Conservation (phyloP, 2,888 invertebrate species). For the Toxonevra muliebris region DNA sequence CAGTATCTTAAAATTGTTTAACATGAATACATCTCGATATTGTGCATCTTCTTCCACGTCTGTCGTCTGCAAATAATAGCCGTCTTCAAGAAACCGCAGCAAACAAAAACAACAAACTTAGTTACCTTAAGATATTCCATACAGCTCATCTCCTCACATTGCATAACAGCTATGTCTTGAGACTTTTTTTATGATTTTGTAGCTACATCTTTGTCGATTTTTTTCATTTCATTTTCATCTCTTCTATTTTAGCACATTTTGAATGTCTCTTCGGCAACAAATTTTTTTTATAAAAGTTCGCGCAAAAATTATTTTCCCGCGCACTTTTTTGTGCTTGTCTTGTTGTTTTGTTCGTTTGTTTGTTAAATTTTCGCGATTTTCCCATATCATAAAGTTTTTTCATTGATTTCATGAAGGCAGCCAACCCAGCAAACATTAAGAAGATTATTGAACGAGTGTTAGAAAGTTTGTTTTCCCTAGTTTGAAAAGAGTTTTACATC, state of each 20-base stretch:
- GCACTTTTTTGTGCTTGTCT: conserved; percentile 43
- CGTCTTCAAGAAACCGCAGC: background rate
- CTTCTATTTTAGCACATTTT: conserved; percentile 5
- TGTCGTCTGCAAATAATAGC: too few relatives aligned
- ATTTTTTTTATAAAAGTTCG: conserved; percentile 28
- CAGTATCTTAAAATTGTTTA: too few relatives aligned
- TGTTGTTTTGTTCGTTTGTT: conserved; percentile 35
- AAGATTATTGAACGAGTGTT: too few relatives aligned
- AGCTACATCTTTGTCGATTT: conserved; percentile 21
- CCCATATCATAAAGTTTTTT: conserved; percentile 58
- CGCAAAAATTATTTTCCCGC: conserved; percentile 53
- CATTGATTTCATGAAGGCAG: conserved; percentile 50
- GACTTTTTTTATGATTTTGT: background rate
- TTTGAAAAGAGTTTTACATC: too few relatives aligned
- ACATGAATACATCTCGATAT: too few relatives aligned
- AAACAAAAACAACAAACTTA: background rate
- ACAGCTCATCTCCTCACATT: background rate
- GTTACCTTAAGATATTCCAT: background rate
- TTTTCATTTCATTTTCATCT: conserved; percentile 14
- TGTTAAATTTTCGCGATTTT: conserved; percentile 50
- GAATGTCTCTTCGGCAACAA: conserved; percentile 8
- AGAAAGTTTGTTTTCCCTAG: too few relatives aligned
- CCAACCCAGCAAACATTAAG: too few relatives aligned
- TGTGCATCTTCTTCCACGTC: too few relatives aligned
- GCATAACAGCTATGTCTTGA: background rate